These are phyloP conservation scores for Amazona guildingii DNA, from an alignment of 2,113 vertebrate species.

Conservation along the genomic window DNA sequence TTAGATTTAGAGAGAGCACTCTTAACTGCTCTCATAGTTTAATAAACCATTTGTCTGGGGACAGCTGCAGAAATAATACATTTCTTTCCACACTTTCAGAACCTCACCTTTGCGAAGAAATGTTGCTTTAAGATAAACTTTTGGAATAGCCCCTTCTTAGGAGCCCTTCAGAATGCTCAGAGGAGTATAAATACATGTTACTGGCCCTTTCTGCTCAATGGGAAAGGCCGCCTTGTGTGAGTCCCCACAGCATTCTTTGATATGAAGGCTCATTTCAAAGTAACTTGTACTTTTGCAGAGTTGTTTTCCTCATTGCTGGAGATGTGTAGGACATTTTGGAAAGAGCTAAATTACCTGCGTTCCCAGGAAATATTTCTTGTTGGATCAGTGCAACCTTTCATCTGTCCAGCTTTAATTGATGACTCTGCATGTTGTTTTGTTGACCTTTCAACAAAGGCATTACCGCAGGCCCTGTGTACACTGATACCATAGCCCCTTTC, in stretches of 20 bases:
- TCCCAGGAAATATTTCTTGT: slow-evolving; percentile 12
- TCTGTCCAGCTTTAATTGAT: slow-evolving; percentile 47
- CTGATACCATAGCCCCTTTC: not conserved
- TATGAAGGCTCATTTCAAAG: not conserved
- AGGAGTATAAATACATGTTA: not conserved
- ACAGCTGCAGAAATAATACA: slow-evolving; percentile 6
- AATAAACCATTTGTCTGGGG: slow-evolving; percentile 32
- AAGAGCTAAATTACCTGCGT: not conserved
- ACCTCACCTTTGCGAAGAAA: not conserved
- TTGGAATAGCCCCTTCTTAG: not conserved
- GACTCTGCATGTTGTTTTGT: slow-evolving; percentile 16
- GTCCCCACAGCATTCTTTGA: not conserved
- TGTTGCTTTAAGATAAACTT: not conserved
- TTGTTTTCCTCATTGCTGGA: not conserved
- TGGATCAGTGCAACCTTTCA: slow-evolving; percentile 24
- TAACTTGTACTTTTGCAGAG: not conserved
- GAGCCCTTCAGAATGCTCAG: not conserved
- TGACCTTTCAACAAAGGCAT: slow-evolving; percentile 47
- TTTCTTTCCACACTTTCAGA: not conserved
- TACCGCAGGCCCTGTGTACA: not conserved
- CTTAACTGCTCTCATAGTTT: slow-evolving; percentile 12
- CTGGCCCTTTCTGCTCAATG: not conserved
- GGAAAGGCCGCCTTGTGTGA: not conserved
- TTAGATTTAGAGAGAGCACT: not conserved
- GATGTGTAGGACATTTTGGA: not conserved